Base-by-base conservation (phyloP, 2,797 vertebrate genomes). In the Mormyrops attenuatus region DNA sequence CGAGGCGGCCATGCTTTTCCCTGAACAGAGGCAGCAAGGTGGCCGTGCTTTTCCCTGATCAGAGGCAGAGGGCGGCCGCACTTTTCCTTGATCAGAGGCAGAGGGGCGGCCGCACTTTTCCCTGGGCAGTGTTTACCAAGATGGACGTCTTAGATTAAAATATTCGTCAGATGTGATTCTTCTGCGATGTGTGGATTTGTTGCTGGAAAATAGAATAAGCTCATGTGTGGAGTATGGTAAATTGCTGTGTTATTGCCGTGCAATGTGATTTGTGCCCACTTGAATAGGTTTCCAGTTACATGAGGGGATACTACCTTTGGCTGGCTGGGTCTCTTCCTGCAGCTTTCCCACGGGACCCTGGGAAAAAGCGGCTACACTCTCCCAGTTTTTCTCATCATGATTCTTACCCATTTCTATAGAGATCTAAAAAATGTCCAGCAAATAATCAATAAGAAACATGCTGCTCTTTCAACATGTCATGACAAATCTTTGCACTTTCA, bases 201-300 rank as follows among this genome's bases (percentile, higher is more conserved):
- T 73, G 57, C 26, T 11, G 8, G 87, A 66, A 88, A 88, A 69
- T 88, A 15, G 41, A 66, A 47, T 69, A 88, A 69, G 87, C 44
- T 49, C 20, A 53, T 20, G 0, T 20, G 47, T 49, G 26, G 55
- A 89, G 88, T n/a, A 11, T 5, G 38, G 80, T 30, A 85, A 52
- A 73, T 86, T 87, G 89, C 89, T 73, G 55, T 15, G 57, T 89
- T 63, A 89, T 66, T 89, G 84, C 8, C 13, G 34, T 89, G 52
- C 47, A 52, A 89, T 87, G n/a, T 55, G 47, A 89, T 89, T 89
- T 69, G 34, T 11, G 13, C 73, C 84, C 22, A n/a, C 30, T 22
- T 55, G 13, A 89, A 69, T 50, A 60, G 89, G 84, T 87, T 89
- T 89, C 47, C 44, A 20, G 8, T 86, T 89, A 66, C 89, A 73